A percentile compares a stretch with the other conserved stretches of the same genome.
Conservation (phyloP, 2,797 vertebrate genomes). For the Gila robusta region DNA sequence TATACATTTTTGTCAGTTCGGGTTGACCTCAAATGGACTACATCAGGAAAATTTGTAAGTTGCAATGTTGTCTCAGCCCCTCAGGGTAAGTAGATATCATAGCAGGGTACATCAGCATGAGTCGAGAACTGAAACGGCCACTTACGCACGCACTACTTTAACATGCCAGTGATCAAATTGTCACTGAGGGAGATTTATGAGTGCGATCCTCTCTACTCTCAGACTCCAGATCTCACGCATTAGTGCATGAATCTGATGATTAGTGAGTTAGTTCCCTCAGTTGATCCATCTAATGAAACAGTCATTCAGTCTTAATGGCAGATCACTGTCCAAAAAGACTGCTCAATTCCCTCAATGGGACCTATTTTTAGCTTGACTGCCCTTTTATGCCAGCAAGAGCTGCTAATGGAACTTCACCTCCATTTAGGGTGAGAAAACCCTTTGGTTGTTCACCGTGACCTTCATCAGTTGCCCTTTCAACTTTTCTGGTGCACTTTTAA, state of each 20-base stretch:
- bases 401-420: conserved; percentile 57
- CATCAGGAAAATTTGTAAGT: conserved; percentile 1
- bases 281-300: conserved; percentile 56
- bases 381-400: conserved; percentile 40
- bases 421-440: conserved; percentile 59
- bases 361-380: conserved; percentile 57
- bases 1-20: background rate
- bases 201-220: conserved; percentile 31
- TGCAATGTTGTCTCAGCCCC: background rate
- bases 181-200: conserved; percentile 49
- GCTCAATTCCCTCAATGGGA: conserved; percentile 48
- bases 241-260: conserved; percentile 53
- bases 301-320: conserved; percentile 54
- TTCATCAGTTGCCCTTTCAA: conserved; percentile 42
- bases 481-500: conserved; percentile 20
- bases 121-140: background rate
- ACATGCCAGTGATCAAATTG: conserved; percentile 44
- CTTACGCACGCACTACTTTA: conserved; percentile 3
- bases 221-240: conserved; percentile 41
- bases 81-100: conserved; percentile 7
- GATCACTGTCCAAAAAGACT: conserved; percentile 52
- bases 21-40: background rate
- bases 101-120: background rate
- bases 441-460: conserved; percentile 50
- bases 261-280: conserved; percentile 46